Percentiles rank a stretch among this genome's conserved stretches.
Evolutionary conservation across 2,888 invertebrate species (phyloP).

Genomic region (Platycheirus rosarum): DNA sequence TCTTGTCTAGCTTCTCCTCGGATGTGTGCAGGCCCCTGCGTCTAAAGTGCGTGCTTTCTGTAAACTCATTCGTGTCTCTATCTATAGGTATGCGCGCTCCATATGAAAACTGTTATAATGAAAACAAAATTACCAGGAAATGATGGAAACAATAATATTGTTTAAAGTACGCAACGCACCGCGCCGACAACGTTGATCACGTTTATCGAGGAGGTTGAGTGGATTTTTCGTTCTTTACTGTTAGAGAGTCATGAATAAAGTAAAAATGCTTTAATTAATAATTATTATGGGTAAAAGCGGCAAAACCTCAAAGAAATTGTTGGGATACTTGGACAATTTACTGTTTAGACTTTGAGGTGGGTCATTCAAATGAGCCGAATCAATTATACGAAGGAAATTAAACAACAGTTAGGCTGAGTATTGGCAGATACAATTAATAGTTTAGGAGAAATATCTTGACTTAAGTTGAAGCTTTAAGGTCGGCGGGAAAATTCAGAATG

Average conservation of each 20-base stretch:
- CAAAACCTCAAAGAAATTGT: slow-evolving; percentile 26
- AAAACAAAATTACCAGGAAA: slow-evolving; percentile 60
- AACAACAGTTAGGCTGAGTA: background rate
- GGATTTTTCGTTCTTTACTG: background rate
- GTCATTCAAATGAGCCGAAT: slow-evolving; percentile 5
- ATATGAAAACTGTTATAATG: slow-evolving; percentile 49
- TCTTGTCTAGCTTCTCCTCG: slow-evolving; percentile 48
- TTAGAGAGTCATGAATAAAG: slow-evolving; percentile 24
- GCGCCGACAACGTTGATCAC: slow-evolving; percentile 32
- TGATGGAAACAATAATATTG: slow-evolving; percentile 45
- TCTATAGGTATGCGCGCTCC: slow-evolving; percentile 29
- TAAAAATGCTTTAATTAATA: slow-evolving; percentile 48
- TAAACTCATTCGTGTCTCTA: slow-evolving; percentile 14
- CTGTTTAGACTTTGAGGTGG: slow-evolving; percentile 2
- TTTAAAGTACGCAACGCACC: slow-evolving; percentile 25
- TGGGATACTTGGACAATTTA: background rate
- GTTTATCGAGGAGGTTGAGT: background rate
- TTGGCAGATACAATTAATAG: background rate
- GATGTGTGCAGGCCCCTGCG: slow-evolving; percentile 7
- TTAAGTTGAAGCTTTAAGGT: too few relatives aligned
- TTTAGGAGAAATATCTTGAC: too few relatives aligned
- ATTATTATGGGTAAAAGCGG: slow-evolving; percentile 44
- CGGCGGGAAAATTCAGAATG: too few relatives aligned
- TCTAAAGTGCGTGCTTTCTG: slow-evolving; percentile 35
- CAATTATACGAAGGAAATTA: background rate